A percentile compares a stretch with the other conserved stretches of the same genome.
These are phyloP conservation scores for Ormia ochracea DNA, from an alignment of 2,888 invertebrate species.

Conservation along the genomic window DNA sequence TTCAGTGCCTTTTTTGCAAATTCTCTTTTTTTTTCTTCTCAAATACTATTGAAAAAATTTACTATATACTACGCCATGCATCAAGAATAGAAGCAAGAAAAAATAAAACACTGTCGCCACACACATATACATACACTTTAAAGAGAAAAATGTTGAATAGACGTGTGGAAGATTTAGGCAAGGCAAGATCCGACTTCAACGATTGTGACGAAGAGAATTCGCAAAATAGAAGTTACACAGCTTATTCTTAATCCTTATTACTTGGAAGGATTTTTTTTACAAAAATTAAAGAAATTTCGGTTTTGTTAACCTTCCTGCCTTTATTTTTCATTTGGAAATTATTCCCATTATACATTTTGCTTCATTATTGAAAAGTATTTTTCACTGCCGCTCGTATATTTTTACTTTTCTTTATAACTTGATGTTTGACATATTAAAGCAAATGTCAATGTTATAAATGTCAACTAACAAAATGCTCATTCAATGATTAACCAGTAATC, in stretches of 20 bases:
- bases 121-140: neutral
- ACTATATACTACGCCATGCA: constrained; percentile 57
- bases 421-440: constrained; percentile 50
- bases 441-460: constrained; percentile 61
- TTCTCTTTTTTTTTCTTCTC: constrained; percentile 26
- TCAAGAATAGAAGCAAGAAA: constrained; percentile 40
- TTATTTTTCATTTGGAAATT: constrained; percentile 1
- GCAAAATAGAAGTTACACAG: constrained; percentile 11
- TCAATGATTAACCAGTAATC: constrained; percentile 44
- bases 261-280: neutral
- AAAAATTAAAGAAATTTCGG: neutral
- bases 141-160: constrained; percentile 25
- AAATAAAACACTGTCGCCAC: constrained; percentile 38
- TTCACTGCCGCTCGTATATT: constrained; percentile 52
- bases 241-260: neutral
- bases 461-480: constrained; percentile 29
- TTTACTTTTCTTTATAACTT: constrained; percentile 23
- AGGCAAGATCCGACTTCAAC: constrained; percentile 49
- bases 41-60: constrained; percentile 51
- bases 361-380: constrained; percentile 34
- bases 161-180: constrained; percentile 46
- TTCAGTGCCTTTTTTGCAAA: constrained; percentile 22
- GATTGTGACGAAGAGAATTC: constrained; percentile 50
- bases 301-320: neutral
- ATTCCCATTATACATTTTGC: constrained; percentile 39